Base-by-base conservation (phyloP, 2,888 invertebrate genomes). In the Rutpela maculata region DNA sequence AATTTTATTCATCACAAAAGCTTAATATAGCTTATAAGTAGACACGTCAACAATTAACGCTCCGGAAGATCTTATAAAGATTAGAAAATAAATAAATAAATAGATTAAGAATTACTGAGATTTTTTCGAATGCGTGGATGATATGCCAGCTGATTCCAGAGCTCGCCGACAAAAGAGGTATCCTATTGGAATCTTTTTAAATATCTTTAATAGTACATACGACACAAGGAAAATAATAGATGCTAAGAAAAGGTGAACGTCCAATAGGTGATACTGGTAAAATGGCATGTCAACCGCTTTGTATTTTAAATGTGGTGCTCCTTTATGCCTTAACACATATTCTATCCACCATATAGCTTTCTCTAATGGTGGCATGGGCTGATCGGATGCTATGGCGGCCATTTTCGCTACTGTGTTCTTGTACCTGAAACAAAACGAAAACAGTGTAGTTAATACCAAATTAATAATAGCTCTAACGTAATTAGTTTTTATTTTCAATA, bases 301-400 rank as follows among this genome's bases (percentile, higher is more conserved):
- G 66, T 84, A 84, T 75, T 72, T 80, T 22, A 86, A 76, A 78
- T 86, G 86, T 31, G 66, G 22, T 1, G 86, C 85, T n/a, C 86
- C 86, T 17, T 86, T 74, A 67, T 86, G 85, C 11, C 85, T 78
- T 6, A 86, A 65, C 15, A 86, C 86, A 76, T 86, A 86, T 76
- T 86, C 85, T 43, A 86, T 86, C 85, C 85, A 85, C 81, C 81
- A 86, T 19, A 86, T 79, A 11, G 86, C 84, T 71, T 81, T 85
- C n/a, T 86, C 85, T 60, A 86, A 69, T 4, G 83, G 78, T 50
- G 79, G 74, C 35, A 83, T 76, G n/a, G 83, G 84, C 55, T 86
- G 82, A 76, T 86, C 86, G 26, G 63, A 63, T 5, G 83, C 81
- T 57, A 85, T 83, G 9, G 74, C 75, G 17, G 71, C 63, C 22